Evolutionary conservation across 1,140 invertebrate species (phyloP).

Genomic region (Drosophila truncata): DNA sequence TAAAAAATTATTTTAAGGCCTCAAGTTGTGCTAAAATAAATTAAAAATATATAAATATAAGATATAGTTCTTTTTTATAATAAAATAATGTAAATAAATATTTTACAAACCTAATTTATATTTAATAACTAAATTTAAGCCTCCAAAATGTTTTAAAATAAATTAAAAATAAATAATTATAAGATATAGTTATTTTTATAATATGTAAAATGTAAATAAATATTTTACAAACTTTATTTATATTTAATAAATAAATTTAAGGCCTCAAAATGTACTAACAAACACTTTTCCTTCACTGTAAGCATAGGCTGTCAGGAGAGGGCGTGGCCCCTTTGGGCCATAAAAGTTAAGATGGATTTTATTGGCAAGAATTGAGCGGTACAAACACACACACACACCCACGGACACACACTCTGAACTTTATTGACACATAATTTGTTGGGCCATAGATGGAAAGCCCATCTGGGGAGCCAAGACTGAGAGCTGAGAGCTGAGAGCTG

Average conservation of each 20-base stretch:
- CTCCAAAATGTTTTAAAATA: too few species aligned
- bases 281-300: neutral
- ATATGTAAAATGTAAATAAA: neutral
- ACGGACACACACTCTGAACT: conserved; percentile 16
- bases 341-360: conserved; percentile 82
- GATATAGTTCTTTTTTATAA: too few species aligned
- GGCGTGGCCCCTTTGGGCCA: conserved; percentile 48
- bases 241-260: neutral
- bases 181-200: too few species aligned
- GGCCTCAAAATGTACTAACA: rapidly evolving
- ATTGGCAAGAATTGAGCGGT: conserved; percentile 71
- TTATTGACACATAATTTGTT: conserved; percentile 81
- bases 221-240: neutral
- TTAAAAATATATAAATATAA: too few species aligned
- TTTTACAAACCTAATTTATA: too few species aligned
- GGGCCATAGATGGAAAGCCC: conserved; percentile 50
- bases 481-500: too few species aligned
- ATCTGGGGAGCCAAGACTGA: conserved; percentile 17
- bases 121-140: too few species aligned
- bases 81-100: too few species aligned
- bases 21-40: too few species aligned
- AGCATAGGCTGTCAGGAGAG: too few species aligned
- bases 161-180: neutral
- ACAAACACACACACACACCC: conserved; percentile 7
- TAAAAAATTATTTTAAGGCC: too few species aligned